phyloP scores from a whole-genome alignment of 2,797 vertebrate species.

The Garrulus glandarius region DNA sequence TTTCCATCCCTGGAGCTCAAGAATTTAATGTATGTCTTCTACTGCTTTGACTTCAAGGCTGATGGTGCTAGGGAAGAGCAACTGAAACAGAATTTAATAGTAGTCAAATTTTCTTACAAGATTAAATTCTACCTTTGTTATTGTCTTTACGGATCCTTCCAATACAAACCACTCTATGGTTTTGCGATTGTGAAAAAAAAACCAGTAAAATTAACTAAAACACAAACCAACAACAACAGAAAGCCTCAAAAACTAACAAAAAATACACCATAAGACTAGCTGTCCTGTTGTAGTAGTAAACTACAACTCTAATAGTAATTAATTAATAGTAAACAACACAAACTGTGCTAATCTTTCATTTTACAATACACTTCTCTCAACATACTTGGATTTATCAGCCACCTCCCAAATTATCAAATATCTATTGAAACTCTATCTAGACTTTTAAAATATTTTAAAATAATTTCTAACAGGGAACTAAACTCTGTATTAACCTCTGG shows the following conservation, averaged over 20 bases:
- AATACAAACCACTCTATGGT: neutral
- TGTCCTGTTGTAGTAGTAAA: neutral
- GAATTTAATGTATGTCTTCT: neutral
- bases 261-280: neutral
- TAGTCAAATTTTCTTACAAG: neutral
- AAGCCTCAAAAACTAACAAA: neutral
- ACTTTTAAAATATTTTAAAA: neutral
- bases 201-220: neutral
- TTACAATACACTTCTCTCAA: neutral
- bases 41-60: neutral
- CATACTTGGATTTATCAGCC: neutral
- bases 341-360: neutral
- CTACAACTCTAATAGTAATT: neutral
- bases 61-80: neutral
- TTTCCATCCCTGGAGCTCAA: neutral
- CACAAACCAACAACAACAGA: neutral
- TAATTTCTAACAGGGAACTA: neutral
- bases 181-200: neutral
- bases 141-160: neutral
- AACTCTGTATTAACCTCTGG: neutral
- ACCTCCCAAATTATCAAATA: neutral
- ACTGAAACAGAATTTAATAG: neutral
- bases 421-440: neutral
- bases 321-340: neutral
- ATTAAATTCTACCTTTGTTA: neutral